Base-by-base conservation (phyloP, 2,888 invertebrate genomes). In the Xanthostigma xanthostigma region DNA sequence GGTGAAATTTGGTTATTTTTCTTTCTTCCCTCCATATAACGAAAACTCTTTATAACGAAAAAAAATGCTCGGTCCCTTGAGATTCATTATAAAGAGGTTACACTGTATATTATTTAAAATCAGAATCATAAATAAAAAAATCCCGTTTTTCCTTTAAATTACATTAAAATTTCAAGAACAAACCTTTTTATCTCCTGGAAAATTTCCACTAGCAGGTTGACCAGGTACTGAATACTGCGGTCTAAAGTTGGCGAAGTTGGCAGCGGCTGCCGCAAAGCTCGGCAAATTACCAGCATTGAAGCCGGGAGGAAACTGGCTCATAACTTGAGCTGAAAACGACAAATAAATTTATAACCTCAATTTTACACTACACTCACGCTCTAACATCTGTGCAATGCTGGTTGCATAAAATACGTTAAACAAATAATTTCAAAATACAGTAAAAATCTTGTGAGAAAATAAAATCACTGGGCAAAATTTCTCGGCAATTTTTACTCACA, bases 241-340 rank as follows among this genome's bases (percentile, higher is more conserved):
- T 69, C 91, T 79, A 74, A 91, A 91, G 67, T 85, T 85, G 58
- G 85, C 81, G 69, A 92, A 90, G 71, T 86, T 91, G 41, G 86
- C 84, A 48, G 85, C 84, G 36, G 85, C 79, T 27, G 83, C 81
- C 34, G 81, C 76, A 67, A 83, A 84, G 45, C 82, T 82, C 10
- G 82, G 77, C 62, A 86, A 69, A 50, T 78, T 81, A 56, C 80
- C 78, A 37, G 78, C 69, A 60, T 80, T 80, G 69, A 90, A 90
- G 50, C 89, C 89, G 57, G 79, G 71, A 27, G 91, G 91, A 67
- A 90, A 91, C 71, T 85, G 85, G 58, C 84, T 79, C 74, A 88
- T 85, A 64, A 81, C 72, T 67, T 84, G 79, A 44, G 85, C 86
- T 78, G 70, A 38, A 62, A 61, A 51, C 59, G 58, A 51, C 50